These are phyloP conservation scores for Ceyx erithaca DNA, from an alignment of 2,797 vertebrate genomes.

Conservation along the genomic window DNA sequence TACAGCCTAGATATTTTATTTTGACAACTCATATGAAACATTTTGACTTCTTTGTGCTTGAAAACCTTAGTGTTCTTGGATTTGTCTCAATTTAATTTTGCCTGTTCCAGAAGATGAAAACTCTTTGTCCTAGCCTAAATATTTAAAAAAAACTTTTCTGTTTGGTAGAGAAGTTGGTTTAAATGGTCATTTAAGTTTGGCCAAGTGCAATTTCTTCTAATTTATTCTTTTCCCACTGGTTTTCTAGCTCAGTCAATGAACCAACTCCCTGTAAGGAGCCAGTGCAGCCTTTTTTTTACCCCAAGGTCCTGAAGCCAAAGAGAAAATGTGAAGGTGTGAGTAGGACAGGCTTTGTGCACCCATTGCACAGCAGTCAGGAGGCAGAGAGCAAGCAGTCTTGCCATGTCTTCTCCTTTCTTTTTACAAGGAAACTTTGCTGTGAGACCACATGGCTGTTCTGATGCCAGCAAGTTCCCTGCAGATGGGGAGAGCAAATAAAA, in stretches of 20 bases:
- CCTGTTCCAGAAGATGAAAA: background rate
- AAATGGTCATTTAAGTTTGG: background rate
- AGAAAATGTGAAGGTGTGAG: background rate
- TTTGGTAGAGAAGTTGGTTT: background rate
- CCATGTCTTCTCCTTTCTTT: background rate
- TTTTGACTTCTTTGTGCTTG: conserved; percentile 42
- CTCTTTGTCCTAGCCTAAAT: background rate
- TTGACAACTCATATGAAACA: conserved; percentile 54
- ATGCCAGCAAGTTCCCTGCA: conserved; percentile 62
- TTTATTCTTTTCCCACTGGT: background rate
- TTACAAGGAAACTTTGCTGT: conserved; percentile 18
- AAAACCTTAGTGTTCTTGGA: background rate
- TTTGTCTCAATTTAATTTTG: conserved; percentile 18
- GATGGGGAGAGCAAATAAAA: conserved; percentile 62
- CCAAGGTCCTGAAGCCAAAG: background rate
- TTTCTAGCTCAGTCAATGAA: background rate
- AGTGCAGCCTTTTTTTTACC: background rate
- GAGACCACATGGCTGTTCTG: conserved; percentile 63
- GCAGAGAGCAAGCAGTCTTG: background rate
- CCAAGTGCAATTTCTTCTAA: background rate
- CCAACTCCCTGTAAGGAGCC: background rate
- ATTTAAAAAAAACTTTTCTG: background rate
- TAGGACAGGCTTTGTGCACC: background rate
- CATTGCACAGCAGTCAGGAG: background rate
- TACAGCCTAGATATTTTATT: conserved; percentile 37